Conservation (phyloP, 2,888 invertebrate genomes). For the Campaea margaritaria region DNA sequence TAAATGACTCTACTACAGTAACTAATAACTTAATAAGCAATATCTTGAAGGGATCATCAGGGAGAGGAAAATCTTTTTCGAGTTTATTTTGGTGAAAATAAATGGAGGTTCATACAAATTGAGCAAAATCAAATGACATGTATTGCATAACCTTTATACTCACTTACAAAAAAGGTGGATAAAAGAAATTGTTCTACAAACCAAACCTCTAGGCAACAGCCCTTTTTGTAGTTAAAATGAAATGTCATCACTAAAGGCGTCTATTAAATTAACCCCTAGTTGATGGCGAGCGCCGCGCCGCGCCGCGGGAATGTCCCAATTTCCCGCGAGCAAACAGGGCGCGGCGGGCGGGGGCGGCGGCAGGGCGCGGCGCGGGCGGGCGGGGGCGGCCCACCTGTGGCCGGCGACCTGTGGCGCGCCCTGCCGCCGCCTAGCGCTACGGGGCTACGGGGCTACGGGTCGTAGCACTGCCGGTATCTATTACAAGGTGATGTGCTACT, state of each 20-base stretch:
- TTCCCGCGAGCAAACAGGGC: constrained; percentile 15
- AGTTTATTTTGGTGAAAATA: too few species aligned
- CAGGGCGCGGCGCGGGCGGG: constrained; percentile 12
- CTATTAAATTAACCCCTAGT: constrained; percentile 38
- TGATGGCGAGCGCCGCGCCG: constrained; percentile 9
- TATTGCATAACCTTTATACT: too few species aligned
- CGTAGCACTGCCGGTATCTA: constrained; percentile 29
- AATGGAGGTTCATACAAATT: too few species aligned
- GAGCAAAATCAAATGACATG: too few species aligned
- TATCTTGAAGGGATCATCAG: too few species aligned
- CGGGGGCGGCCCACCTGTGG: constrained; percentile 50
- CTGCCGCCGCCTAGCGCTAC: constrained; percentile 15
- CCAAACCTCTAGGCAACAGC: not conserved
- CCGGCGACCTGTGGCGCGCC: constrained; percentile 55
- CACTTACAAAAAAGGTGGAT: too few species aligned
- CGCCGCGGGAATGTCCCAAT: constrained; percentile 25
- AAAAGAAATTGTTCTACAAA: not conserved
- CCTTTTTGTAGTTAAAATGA: constrained; percentile 28
- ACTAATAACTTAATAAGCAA: too few species aligned
- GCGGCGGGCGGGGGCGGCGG: constrained; percentile 18
- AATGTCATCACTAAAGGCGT: constrained; percentile 28
- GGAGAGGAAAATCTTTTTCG: too few species aligned
- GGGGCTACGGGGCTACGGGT: too few species aligned
- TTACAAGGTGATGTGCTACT: constrained; percentile 12
- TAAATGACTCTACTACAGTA: too few species aligned